These are phyloP conservation scores for Neostethus bicornis DNA, from an alignment of 2,797 vertebrate genomes.

Conservation along the genomic window DNA sequence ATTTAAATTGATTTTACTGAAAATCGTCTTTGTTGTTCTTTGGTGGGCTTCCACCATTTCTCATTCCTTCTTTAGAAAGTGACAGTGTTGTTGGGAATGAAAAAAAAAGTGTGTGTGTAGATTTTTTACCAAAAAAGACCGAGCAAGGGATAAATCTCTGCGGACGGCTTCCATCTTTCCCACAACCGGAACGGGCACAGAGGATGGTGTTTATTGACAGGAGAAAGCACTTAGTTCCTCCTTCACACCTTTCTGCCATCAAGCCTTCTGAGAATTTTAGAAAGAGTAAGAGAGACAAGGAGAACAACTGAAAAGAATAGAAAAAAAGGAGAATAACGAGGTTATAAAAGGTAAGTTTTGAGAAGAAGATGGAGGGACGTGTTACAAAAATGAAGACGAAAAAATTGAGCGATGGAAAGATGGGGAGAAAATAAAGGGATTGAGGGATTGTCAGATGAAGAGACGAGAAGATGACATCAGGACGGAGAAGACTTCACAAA, in stretches of 20 bases:
- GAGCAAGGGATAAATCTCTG: slow-evolving; percentile 52
- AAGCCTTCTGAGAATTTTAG: slow-evolving; percentile 60
- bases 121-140: slow-evolving; percentile 43
- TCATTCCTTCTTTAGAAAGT: slow-evolving; percentile 25
- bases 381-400: slow-evolving; percentile 14
- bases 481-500: slow-evolving; percentile 10
- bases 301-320: slow-evolving; percentile 17
- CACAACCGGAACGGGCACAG: slow-evolving; percentile 58
- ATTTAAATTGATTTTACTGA: slow-evolving; percentile 23
- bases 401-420: slow-evolving; percentile 32
- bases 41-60: slow-evolving; percentile 16
- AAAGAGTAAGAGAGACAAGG: slow-evolving; percentile 27
- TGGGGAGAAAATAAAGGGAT: slow-evolving; percentile 15
- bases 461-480: background rate
- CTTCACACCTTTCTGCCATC: slow-evolving; percentile 72
- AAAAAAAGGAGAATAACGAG: slow-evolving; percentile 34
- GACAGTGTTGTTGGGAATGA: slow-evolving; percentile 21
- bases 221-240: slow-evolving; percentile 76
- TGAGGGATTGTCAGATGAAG: slow-evolving; percentile 9
- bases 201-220: slow-evolving; percentile 75
- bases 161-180: slow-evolving; percentile 41
- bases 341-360: slow-evolving; percentile 27
- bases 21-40: slow-evolving; percentile 27
- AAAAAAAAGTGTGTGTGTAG: slow-evolving; percentile 13
- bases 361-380: slow-evolving; percentile 6